phyloP scores from a whole-genome alignment of 2,113 vertebrate species.

The Rhagologus leucostigma region DNA sequence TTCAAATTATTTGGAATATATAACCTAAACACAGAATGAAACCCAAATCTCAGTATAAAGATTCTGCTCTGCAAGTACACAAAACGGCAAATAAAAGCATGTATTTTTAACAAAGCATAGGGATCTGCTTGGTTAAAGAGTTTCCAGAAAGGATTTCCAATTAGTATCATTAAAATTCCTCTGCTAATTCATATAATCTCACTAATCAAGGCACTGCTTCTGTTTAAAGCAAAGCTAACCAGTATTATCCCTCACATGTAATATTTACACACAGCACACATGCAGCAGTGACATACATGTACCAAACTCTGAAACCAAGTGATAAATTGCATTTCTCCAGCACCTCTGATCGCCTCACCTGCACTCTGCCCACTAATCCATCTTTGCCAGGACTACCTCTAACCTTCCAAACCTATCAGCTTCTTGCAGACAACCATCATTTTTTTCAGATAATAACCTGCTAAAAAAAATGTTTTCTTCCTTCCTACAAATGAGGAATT shows the following conservation, averaged over 20 bases:
- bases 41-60: background rate
- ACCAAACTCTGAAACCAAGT: background rate
- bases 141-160: background rate
- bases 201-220: background rate
- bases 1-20: background rate
- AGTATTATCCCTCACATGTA: background rate
- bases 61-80: background rate
- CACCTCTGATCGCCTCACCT: slow-evolving; percentile 23
- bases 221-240: background rate
- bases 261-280: background rate
- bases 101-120: background rate
- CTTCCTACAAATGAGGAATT: slow-evolving; percentile 32
- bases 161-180: background rate
- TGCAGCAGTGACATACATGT: background rate
- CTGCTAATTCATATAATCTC: background rate
- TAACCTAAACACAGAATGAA: background rate
- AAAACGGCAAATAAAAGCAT: background rate
- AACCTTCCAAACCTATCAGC: slow-evolving; percentile 54
- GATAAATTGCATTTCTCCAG: slow-evolving; percentile 42
- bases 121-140: background rate
- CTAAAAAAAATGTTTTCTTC: slow-evolving; percentile 32
- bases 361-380: slow-evolving; percentile 52
- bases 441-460: slow-evolving; percentile 57
- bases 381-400: slow-evolving; percentile 52
- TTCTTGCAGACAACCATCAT: slow-evolving; percentile 40